Evolutionary conservation across 2,888 invertebrate species (phyloP).

Genomic region (Hyposoter dolosus): DNA sequence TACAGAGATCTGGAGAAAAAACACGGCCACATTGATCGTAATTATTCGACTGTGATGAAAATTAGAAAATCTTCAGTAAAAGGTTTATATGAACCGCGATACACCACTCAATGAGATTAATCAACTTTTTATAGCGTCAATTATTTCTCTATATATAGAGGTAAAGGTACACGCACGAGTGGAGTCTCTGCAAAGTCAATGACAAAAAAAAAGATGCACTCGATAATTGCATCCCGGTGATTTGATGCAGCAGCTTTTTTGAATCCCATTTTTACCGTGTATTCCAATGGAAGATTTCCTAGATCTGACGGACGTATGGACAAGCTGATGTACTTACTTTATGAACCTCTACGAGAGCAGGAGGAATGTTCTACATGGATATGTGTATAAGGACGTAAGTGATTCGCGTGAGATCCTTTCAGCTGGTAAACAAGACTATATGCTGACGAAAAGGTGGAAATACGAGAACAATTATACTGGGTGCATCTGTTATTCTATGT

Average conservation of each 20-base stretch:
- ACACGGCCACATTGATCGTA: neutral
- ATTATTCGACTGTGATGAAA: neutral
- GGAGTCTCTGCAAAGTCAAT: conserved; percentile 27
- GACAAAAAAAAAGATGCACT: conserved; percentile 37
- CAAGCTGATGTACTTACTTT: conserved; percentile 27
- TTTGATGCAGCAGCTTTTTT: conserved; percentile 64
- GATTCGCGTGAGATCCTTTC: conserved; percentile 61
- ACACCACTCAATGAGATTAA: conserved; percentile 30
- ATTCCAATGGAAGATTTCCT: conserved; percentile 48
- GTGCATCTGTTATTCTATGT: neutral
- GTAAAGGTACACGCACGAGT: neutral
- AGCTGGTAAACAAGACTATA: conserved; percentile 51
- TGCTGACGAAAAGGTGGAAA: conserved; percentile 51
- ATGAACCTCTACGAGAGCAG: conserved; percentile 36
- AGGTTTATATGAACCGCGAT: conserved; percentile 23
- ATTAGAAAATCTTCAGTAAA: neutral
- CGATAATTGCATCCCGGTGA: conserved; percentile 62
- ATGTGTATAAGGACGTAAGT: conserved; percentile 37
- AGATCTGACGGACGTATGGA: conserved; percentile 58
- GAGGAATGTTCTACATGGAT: conserved; percentile 4
- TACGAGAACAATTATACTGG: conserved; percentile 15
- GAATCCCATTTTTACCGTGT: conserved; percentile 38
- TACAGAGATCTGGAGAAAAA: neutral
- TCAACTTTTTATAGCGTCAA: conserved; percentile 31
- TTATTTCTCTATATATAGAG: conserved; percentile 5